Evolutionary conservation across 2,888 invertebrate genomes (phyloP).

Genomic region (Drosophila sordidapex): DNA sequence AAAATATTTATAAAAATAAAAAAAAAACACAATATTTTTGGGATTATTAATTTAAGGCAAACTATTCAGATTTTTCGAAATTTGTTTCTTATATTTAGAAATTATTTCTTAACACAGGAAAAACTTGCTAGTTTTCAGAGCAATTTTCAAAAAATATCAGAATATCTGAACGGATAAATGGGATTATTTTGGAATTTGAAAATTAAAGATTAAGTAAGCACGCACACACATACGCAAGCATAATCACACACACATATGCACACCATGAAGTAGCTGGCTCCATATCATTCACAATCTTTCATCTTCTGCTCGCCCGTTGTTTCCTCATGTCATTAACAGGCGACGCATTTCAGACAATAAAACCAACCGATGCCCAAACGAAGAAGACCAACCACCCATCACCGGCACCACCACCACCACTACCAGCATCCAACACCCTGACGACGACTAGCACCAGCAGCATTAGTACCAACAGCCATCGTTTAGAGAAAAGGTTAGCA

Average conservation of each 20-base stretch:
- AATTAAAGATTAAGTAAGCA: background rate
- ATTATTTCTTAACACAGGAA: background rate
- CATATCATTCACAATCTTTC: slow-evolving; percentile 78
- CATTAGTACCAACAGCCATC: slow-evolving; percentile 42
- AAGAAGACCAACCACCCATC: slow-evolving; percentile 23
- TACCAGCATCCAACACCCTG: slow-evolving; percentile 15
- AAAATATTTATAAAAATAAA: background rate
- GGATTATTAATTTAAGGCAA: background rate
- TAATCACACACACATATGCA: slow-evolving; percentile 1
- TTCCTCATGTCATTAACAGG: slow-evolving; percentile 84
- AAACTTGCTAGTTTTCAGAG: background rate
- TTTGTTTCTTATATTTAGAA: background rate
- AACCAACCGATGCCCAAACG: slow-evolving; percentile 32
- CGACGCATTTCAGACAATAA: slow-evolving; percentile 84
- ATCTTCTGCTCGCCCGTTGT: slow-evolving; percentile 52
- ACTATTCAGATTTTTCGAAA: background rate
- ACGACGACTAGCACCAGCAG: slow-evolving; percentile 14
- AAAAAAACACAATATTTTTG: background rate
- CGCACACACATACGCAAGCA: slow-evolving; percentile 5
- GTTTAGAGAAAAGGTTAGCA: slow-evolving; percentile 73
- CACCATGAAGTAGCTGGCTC: slow-evolving; percentile 47
- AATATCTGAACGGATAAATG: background rate
- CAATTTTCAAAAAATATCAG: background rate
- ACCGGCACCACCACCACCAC: slow-evolving; percentile 25
- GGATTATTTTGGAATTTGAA: background rate